Percentiles rank a stretch among this genome's conserved stretches.
Evolutionary conservation across 2,113 vertebrate species (phyloP).

Genomic region (Ivindomyrus marchei): DNA sequence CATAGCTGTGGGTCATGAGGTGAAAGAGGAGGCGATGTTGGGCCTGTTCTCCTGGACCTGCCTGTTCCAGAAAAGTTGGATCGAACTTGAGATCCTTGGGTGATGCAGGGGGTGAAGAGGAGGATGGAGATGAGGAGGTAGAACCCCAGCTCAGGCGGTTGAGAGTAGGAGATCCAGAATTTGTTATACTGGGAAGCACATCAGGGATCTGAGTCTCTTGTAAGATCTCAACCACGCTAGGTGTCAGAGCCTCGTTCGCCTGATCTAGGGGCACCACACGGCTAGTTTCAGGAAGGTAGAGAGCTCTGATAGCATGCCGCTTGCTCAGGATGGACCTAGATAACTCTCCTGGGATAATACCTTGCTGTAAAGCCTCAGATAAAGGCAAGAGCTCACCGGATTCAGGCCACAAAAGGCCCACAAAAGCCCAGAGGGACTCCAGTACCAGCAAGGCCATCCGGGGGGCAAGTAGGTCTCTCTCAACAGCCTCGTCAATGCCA

Average conservation of each 20-base stretch:
- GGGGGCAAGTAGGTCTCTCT: constrained; percentile 66
- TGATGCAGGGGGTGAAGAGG: constrained; percentile 32
- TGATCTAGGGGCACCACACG: constrained; percentile 67
- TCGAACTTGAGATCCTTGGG: constrained; percentile 29
- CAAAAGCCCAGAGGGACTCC: constrained; percentile 74
- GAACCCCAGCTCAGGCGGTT: constrained; percentile 48
- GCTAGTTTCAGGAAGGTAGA: constrained; percentile 70
- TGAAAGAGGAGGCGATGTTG: constrained; percentile 62
- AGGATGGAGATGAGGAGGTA: constrained; percentile 43
- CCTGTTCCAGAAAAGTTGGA: constrained; percentile 29
- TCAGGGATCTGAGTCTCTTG: constrained; percentile 68
- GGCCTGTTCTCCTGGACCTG: constrained; percentile 36
- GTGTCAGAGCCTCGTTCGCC: constrained; percentile 60
- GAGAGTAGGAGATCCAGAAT: constrained; percentile 46
- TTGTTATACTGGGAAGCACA: constrained; percentile 55
- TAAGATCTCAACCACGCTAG: constrained; percentile 54
- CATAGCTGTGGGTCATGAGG: constrained; percentile 81
- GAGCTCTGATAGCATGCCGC: constrained; percentile 61
- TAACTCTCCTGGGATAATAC: constrained; percentile 68
- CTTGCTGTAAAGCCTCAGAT: constrained; percentile 74
- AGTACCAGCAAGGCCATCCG: constrained; percentile 69
- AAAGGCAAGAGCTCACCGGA: constrained; percentile 74
- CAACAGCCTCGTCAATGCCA: constrained; percentile 71
- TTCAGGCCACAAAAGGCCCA: constrained; percentile 81
- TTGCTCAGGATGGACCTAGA: constrained; percentile 62